These are phyloP conservation scores for Brenthis ino DNA, from an alignment of 2,888 invertebrate genomes.

Conservation along the genomic window DNA sequence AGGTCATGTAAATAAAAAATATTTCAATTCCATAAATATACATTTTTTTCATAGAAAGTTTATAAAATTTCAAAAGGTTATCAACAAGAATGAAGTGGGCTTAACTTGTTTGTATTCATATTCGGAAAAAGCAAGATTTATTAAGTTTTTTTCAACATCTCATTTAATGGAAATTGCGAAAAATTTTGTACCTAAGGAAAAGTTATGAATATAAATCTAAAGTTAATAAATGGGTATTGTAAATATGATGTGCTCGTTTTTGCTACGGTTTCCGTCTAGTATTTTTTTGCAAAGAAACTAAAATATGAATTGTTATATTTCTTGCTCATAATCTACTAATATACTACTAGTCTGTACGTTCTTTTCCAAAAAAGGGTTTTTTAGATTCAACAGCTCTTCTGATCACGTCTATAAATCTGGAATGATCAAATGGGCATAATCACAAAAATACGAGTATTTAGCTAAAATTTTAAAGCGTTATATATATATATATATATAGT, in stretches of 20 bases:
- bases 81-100: conserved; percentile 19
- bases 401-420: no score
- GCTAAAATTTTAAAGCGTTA: no score
- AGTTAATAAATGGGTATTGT: conserved; percentile 24
- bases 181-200: conserved; percentile 15
- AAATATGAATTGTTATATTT: no score
- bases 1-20: no score
- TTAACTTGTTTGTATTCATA: conserved; percentile 20
- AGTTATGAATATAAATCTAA: conserved; percentile 24
- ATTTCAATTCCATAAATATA: neutral
- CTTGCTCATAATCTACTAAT: no score
- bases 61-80: conserved; percentile 8
- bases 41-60: conserved; percentile 18
- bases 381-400: no score
- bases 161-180: conserved; percentile 21
- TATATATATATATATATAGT: no score
- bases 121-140: conserved; percentile 14
- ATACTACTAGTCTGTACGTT: no score
- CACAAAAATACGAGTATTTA: no score
- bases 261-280: conserved; percentile 1
- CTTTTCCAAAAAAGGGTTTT: no score
- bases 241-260: conserved; percentile 7
- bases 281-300: neutral
- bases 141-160: conserved; percentile 18
- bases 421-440: no score